Base-by-base conservation (phyloP, 1,140 invertebrate genomes). In the Nylanderia fulva region DNA sequence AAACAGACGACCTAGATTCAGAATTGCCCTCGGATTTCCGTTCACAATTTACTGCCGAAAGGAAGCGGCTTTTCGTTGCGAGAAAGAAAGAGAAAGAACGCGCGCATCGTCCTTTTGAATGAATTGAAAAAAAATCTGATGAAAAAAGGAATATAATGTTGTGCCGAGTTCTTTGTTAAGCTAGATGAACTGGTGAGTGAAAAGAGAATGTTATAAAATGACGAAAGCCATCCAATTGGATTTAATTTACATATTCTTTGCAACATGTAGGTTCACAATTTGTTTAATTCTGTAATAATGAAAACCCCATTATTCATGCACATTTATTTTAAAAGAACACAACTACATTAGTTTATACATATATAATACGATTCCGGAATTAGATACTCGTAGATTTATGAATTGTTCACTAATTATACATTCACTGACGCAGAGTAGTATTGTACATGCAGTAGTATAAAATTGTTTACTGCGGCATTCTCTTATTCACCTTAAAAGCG, bases 41-140 rank as follows among this genome's bases (percentile, higher is more conserved):
- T 63, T 79, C 60, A 60, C 42, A 79, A 79, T 79, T 79, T 79
- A 77, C 58, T 77, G 7, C 33, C 74, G 36, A 52, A 79, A 79
- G 64, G 61, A 79, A 79, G 75, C 29, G 27, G 24, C n/a, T 77
- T 79, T 79, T 68, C 60, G 60, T 77, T 36, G 21, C 21, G 61
- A 54, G 13, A 79, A 45, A 68, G 21, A 48, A 48, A 48, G 45
- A 48, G 45, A 48, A 18, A 18, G 13, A 48, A 33, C 58, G 39
- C 58, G 60, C 33, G 24, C 61, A 45, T 45, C 42, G 74, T 68
- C 21, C 24, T 54, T 54, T 15, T 13, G 9, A 68, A 68, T 13
- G 9, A 68, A 68, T 68, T 39, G 64, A 68, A 79, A 79, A 77
- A 76, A 36, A 69, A 69, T 48, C 48, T 33, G 39, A n/a, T 27